Evolutionary conservation across 2,888 invertebrate genomes (phyloP), one percentile per base, ranked within the genome.

Genomic region (Galeruca laticollis): DNA sequence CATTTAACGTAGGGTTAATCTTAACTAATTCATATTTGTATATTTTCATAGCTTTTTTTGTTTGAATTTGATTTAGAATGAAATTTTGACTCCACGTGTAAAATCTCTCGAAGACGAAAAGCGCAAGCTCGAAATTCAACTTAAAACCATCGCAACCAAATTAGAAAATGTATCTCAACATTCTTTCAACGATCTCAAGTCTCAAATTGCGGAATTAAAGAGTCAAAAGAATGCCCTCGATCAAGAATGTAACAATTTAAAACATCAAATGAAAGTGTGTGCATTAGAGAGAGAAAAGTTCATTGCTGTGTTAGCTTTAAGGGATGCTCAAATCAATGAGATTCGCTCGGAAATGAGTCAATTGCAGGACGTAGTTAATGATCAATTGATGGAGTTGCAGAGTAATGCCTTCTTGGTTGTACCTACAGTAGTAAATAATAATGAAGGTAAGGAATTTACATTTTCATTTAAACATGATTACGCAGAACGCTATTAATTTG

Each of bases 251-350:
- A 68, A 75, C 10, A 71, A 77, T 37, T 63, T 84, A 26, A 81
- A 81, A 73, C 83, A 85, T 68, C 80, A 85, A 66, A 65, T 85
- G 69, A 80, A 82, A 20, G 59, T 85, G 43, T 75, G 78, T 37
- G 81, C 79, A 21, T 80, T 86, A 76, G 85, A 86, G 73, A 83
- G 81, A 68, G 85, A 85, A 63, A 86, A 86, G 74, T 84, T 81
- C 73, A 75, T 81, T n/a, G 82, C 84, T 6, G 80, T 85, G 37
- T 76, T 86, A 60, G 76, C 80, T 18, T 81, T 84, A 20, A 78
- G 85, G 62, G 84, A 86, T 75, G 75, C 78, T n/a, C 85, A 86
- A 75, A 82, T 86, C 33, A 81, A 78, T 52, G 85, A 85, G 71
- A 84, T 86, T 65, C 76, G 82, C 49, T 74, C 75, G 31, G 86